Base-by-base conservation (phyloP, 2,888 invertebrate genomes). In the Oscheius sp. region DNA sequence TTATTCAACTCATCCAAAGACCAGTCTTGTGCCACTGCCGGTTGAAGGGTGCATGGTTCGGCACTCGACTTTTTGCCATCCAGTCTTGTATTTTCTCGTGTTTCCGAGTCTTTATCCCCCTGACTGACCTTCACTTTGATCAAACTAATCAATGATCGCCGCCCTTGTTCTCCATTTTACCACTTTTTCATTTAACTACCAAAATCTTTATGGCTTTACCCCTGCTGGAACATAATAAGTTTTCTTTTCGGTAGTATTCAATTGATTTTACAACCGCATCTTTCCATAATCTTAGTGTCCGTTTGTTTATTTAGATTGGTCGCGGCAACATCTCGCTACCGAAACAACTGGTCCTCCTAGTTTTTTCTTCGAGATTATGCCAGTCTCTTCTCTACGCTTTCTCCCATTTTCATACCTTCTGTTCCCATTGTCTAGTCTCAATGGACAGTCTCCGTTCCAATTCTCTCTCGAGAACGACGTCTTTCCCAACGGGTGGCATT, bases 1-100 rank as follows among this genome's bases (percentile, higher is more conserved):
- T 70, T 70, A 70, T 70, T 70, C 70, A 70, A 70, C 70, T 70
- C 70, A 70, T 70, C 70, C 70, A 59, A 42, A 29, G 66, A 68
- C 68, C 55, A 37, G 68, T 68, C 68, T 68, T 66, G 48, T 65
- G 65, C 65, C 65, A 65, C 10, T 32, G 65, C 48, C 9, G 11
- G 9, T 48, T 51, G 65, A 48, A 65, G 33, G n/a, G 50, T 21
- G 21, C 21, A 55, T 55, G 21, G 21, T 21, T 21, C 7, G n/a
- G 32, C 21, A 55, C 32, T 55, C 32, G 21, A 32, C 21, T 21
- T 21, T 21, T 21, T 55, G 32, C 5, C 32, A 9, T 13, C 21
- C 21, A 9, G 55, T 55, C 32, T 55, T 55, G 55, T 55, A 9
- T 21, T 42, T 60, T 60, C 35, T n/a, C 60, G 29, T 33, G 63